Conservation (phyloP, 2,888 invertebrate genomes). For the Rhimphoctona megacephalus region DNA sequence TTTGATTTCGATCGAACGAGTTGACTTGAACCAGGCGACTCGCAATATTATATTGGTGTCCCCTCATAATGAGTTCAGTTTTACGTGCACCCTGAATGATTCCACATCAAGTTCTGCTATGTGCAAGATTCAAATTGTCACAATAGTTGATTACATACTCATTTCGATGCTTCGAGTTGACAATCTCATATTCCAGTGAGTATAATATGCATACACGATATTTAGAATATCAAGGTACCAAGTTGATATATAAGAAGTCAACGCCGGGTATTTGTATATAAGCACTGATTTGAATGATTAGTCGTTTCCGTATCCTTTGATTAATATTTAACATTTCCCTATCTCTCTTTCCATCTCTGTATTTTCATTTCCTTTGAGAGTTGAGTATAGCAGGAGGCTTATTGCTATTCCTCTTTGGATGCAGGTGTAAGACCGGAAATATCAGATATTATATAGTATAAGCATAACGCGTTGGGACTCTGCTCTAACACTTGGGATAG, state of each 20-base stretch:
- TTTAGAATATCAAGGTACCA: too few relatives aligned
- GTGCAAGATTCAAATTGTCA: neutral
- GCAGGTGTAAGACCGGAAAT: constrained; percentile 49
- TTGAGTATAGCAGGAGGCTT: constrained; percentile 9
- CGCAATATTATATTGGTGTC: too few relatives aligned
- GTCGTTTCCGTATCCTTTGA: constrained; percentile 35
- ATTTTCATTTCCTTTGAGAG: constrained; percentile 55
- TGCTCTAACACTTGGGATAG: neutral
- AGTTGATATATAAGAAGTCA: neutral
- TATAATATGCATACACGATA: neutral
- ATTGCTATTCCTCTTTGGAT: constrained; percentile 32
- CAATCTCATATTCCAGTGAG: too few relatives aligned
- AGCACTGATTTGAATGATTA: constrained; percentile 23
- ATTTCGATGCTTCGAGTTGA: neutral
- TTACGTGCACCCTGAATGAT: constrained; percentile 18
- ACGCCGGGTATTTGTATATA: neutral
- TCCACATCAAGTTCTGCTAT: neutral
- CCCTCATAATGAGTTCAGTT: constrained; percentile 34
- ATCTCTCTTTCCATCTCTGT: neutral
- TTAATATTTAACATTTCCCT: neutral
- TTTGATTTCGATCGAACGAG: neutral
- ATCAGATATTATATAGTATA: constrained; percentile 36
- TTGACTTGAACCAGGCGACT: too few relatives aligned
- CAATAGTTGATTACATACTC: constrained; percentile 4
- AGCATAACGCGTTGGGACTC: constrained; percentile 35